Evolutionary conservation across 1,140 invertebrate species (phyloP), one percentile per base, ranked within the genome.

Genomic region (Rhyacophila brunnea): DNA sequence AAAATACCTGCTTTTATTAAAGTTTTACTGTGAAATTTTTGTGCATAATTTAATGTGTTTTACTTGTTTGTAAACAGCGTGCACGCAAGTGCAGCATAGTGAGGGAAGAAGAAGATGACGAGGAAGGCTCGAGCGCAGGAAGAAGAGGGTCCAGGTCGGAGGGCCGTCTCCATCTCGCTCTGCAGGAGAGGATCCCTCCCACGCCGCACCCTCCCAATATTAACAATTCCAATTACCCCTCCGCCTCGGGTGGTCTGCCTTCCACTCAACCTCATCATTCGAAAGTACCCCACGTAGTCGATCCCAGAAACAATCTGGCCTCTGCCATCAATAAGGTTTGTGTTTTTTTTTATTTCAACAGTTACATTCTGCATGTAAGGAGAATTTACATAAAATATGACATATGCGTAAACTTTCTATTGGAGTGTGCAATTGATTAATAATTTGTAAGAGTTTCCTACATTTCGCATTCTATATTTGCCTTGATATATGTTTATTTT

Each of bases 51-150:
- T n/a, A n/a, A n/a, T n/a, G n/a, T n/a, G n/a, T n/a, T n/a, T 47
- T 19, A 17, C 17, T 47, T 47, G 45, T 47, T n/a, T 28, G 3
- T 18, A 5, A 3, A 15, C 67, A 83, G 80, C 77, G 91, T 44
- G 84, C 84, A 28, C 81, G 91, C 43, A 93, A 95, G 69, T 95
- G 91, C 75, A 92, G 90, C 66, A 93, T 94, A 65, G 92, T 93
- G 6, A 87, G 87, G 64, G 91, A 92, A 73, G 91, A 92, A 73
- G 90, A 92, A 65, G 90, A 91, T 65, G 87, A 89, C 66, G 87
- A 88, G 70, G 86, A 87, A 69, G 80, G 82, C 58, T 79, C 76
- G n/a, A 68, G 72, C 2, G 68, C 75, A 17, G 75, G 73, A 46
- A 74, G 84, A 13, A 76, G 83, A 1, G 85, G 84, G 10, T 83